Conservation (phyloP, 2,888 invertebrate genomes). For the Sisyra terminalis region DNA sequence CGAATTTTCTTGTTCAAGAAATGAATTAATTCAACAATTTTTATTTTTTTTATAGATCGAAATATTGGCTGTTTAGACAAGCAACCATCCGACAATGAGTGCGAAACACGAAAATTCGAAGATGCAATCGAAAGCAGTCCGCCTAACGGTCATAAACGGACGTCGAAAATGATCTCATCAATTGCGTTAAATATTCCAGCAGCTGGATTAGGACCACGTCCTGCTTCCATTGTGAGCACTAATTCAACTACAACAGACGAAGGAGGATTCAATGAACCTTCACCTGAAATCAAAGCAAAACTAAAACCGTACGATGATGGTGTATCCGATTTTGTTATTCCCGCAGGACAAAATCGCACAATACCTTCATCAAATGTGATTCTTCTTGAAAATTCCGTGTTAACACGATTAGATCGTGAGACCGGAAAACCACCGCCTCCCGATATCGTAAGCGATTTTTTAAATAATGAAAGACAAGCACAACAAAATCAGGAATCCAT, state of each 20-base stretch:
- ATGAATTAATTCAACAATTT: neutral
- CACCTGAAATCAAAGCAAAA: slow-evolving; percentile 50
- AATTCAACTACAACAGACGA: slow-evolving; percentile 34
- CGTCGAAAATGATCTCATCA: slow-evolving; percentile 35
- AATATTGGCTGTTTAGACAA: slow-evolving; percentile 10
- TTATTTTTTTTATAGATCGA: slow-evolving; percentile 15
- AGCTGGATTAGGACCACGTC: slow-evolving; percentile 41
- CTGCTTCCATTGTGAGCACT: slow-evolving; percentile 50
- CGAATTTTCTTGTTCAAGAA: neutral
- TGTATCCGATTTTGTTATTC: slow-evolving; percentile 14
- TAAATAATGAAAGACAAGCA: no score
- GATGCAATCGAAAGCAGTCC: slow-evolving; percentile 16
- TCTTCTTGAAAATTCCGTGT: neutral
- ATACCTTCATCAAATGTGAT: slow-evolving; percentile 1
- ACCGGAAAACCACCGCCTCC: no score
- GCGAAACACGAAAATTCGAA: slow-evolving; percentile 17
- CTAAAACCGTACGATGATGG: slow-evolving; percentile 18
- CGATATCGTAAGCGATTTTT: no score
- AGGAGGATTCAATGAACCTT: slow-evolving; percentile 55
- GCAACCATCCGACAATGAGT: slow-evolving; percentile 13
- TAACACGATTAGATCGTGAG: neutral
- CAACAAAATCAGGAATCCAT: no score
- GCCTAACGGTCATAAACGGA: slow-evolving; percentile 22
- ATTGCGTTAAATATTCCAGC: slow-evolving; percentile 45
- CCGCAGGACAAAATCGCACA: slow-evolving; percentile 7